These are phyloP conservation scores for Drosophila biarmipes DNA, from an alignment of 1,140 invertebrate species.

Conservation along the genomic window DNA sequence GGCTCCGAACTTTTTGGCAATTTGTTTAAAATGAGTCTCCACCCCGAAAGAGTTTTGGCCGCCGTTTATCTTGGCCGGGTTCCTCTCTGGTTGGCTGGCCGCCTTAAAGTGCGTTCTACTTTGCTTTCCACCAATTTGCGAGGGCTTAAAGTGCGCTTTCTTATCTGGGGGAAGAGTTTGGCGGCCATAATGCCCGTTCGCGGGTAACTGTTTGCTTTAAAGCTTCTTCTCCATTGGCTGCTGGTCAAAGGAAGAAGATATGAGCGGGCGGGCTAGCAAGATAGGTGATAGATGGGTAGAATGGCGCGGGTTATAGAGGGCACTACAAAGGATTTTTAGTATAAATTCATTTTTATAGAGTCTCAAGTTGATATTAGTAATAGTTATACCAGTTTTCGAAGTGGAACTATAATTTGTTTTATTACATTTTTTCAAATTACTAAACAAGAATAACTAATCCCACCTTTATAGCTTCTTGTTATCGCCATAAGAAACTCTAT, in stretches of 20 bases:
- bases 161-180: slow-evolving; percentile 31
- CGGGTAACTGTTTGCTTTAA: slow-evolving; percentile 42
- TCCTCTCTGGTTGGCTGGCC: slow-evolving; percentile 65
- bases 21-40: slow-evolving; percentile 67
- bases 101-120: slow-evolving; percentile 55
- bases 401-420: not conserved
- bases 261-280: slow-evolving; percentile 7
- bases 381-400: not conserved
- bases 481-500: too few species aligned
- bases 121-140: slow-evolving; percentile 26
- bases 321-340: not conserved
- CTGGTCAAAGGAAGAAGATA: not conserved
- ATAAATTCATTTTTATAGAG: too few species aligned
- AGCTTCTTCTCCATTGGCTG: slow-evolving; percentile 37
- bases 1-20: slow-evolving; percentile 13
- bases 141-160: slow-evolving; percentile 26
- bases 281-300: slow-evolving; percentile 16
- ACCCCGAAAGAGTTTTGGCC: slow-evolving; percentile 39
- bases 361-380: not conserved
- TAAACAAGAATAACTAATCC: not conserved
- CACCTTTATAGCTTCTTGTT: not conserved
- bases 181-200: slow-evolving; percentile 33
- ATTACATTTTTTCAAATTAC: not conserved
- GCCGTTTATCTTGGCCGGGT: slow-evolving; percentile 18
- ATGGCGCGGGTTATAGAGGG: not conserved